These are phyloP conservation scores for Chrysocyon brachyurus DNA, from an alignment of 2,797 vertebrate genomes.

Conservation along the genomic window DNA sequence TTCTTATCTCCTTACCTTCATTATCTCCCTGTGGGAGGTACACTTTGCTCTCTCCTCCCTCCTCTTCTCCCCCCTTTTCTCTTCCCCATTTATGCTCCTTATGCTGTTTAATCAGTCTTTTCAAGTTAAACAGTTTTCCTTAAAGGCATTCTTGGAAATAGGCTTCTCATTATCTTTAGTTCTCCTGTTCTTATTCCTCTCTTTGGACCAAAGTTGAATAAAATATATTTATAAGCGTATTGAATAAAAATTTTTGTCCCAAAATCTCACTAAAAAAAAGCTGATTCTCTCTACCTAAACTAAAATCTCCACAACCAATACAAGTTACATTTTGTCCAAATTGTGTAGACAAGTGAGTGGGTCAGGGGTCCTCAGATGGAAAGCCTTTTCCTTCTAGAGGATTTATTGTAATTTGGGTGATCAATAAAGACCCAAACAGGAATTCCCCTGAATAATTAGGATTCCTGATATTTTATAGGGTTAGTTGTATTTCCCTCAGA, in stretches of 20 bases:
- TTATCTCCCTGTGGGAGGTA: background rate
- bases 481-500: background rate
- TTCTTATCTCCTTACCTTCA: background rate
- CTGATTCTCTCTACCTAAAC: background rate
- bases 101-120: background rate
- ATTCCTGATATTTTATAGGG: background rate
- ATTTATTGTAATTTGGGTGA: background rate
- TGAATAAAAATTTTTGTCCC: background rate
- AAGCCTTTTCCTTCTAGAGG: background rate
- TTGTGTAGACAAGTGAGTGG: background rate
- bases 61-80: background rate
- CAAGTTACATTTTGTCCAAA: background rate
- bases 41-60: background rate
- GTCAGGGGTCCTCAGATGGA: background rate
- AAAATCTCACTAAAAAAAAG: background rate
- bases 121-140: background rate
- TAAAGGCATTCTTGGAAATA: background rate
- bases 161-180: background rate
- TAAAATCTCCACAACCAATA: background rate
- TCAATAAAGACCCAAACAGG: background rate
- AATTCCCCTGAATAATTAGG: background rate
- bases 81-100: background rate
- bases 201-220: background rate
- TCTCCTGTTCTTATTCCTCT: background rate
- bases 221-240: background rate